Evolutionary conservation across 2,113 vertebrate species (phyloP), one percentile per base, ranked within the genome.

Genomic region (Rhinolophus sinicus): DNA sequence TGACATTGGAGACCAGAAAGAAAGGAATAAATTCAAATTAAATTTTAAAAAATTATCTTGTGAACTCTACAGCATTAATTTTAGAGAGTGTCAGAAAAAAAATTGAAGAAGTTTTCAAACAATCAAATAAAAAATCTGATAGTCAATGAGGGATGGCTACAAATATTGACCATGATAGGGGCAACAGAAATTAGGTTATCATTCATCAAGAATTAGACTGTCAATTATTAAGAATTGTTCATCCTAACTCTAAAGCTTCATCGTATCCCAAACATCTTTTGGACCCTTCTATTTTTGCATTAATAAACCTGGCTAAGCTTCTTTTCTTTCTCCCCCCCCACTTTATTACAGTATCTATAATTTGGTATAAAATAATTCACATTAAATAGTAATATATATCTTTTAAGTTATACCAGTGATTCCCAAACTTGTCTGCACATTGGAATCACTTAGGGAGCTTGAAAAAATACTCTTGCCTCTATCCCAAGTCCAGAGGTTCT

Each of bases 281-380:
- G 5, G 8, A 19, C 13, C 1, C 9, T 65, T 92, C 16, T 89
- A 16, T 82, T 67, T 89, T 82, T 82, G 12, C 21, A 70, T 40
- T 4, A 86, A 11, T 22, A 35, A 38, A 72, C 82, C 60, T 76
- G 44, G 52, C 54, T 84, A 33, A 0, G 1, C 26, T 88, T 72
- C 3, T 65, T 70, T 82, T 88, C 10, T 40, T 69, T 35, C 33
- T 8, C 21, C 28, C 60, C 15, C 83, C 65, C 12, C 6, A 26
- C 12, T 82, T 22, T 16, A 11, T 70, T 52, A 90, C 13, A 44
- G 14, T 64, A 18, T 13, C 54, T 87, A 19, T 67, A 65, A 8
- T 78, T 77, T 80, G 35, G 18, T 56, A 9, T 89, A 92, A 87
- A 92, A 67, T 89, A 80, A 73, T 82, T 76, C 26, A 81, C 52